Evolutionary conservation across 1,140 invertebrate species (phyloP), one percentile per base, ranked within the genome.

Genomic region (Diorhabda elongata): DNA sequence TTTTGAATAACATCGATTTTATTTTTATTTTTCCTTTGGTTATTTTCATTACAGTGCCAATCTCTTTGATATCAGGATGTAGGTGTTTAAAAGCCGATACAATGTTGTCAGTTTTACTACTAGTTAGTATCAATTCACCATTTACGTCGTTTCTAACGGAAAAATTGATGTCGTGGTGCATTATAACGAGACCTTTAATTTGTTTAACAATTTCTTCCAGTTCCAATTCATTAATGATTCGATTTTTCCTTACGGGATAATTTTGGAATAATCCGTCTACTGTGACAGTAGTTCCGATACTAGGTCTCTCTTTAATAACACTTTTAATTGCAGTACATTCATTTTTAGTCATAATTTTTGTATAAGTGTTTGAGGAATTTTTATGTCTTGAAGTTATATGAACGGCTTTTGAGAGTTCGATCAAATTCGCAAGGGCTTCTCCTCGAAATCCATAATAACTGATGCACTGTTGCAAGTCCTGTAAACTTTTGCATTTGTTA

Each of bases 261-360:
- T 87, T 89, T 72, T 85, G 83, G 67, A 91, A 83, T 69, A 90
- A 85, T 44, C 87, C 84, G 72, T 84, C 82, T 43, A 89, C 82
- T 68, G 86, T 87, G 11, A 90, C 83, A 3, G 89, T 90, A 3
- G 88, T 90, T 42, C 90, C 90, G 68, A 79, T 78, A 64, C 85
- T 86, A 26, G 87, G 83, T 66, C 78, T 67, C 11, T 44, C 4
- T 70, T 77, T 76, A 26, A 26, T 26, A 26, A 60, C 65, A 58
- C 44, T 8, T 42, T 61, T 67, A 3, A 74, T 70, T 58, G 71
- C 58, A 64, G 63, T 61, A 45, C 66, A 70, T 5, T 5, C 42
- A 41, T 62, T 41, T 61, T 67, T 69, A 2, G 60, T 80, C 79
- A 82, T 84, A 80, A 42, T 81, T 81, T 80, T 86, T 79, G 60